Evolutionary conservation across 2,888 invertebrate species (phyloP), one percentile per base, ranked within the genome.

Genomic region (Nemoura dubitans): DNA sequence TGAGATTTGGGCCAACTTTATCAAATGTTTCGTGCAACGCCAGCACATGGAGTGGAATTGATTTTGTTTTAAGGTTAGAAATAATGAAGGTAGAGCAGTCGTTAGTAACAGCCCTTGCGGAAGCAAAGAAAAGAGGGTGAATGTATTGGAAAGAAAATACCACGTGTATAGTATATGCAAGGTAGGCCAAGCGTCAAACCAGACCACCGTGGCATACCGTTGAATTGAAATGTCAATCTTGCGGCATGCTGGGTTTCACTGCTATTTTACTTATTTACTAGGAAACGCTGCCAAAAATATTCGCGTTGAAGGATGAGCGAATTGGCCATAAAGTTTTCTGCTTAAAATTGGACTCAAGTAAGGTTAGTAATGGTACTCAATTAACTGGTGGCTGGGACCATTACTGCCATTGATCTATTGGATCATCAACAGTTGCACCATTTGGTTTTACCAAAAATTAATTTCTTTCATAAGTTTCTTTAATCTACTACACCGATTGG

Each of bases 61-160:
- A 78, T 78, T 78, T 78, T 78, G 78, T 78, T 78, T 27, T 28
- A 78, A 26, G 78, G 78, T 78, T 78, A 78, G 78, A 78, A 27
- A 78, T 78, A 78, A 78, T 78, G 78, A 78, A 78, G 78, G 78
- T 26, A 27, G 1, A 10, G 21, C 59, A 14, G 59, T 59, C 59
- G 59, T 59, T 59, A 59, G 59, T 7, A 59, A 59, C 59, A 59
- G 59, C 59, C 21, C 21, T 59, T 59, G 21, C 59, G 16, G 16
- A 7, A 59, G 59, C 59, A 59, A 59, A 10, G 3, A 59, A 59
- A 59, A 21, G 59, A 59, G 59, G 10, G 59, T 59, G 21, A 10
- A 1, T 59, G 59, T 21, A 59, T 59, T 10, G 59, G 59, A 14
- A 21, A 59, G 59, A 21, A 59, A 59, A 59, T 59, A 21, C 59